phyloP scores from a whole-genome alignment of 1,140 invertebrate genomes.

The Neodiprion fabricii region DNA sequence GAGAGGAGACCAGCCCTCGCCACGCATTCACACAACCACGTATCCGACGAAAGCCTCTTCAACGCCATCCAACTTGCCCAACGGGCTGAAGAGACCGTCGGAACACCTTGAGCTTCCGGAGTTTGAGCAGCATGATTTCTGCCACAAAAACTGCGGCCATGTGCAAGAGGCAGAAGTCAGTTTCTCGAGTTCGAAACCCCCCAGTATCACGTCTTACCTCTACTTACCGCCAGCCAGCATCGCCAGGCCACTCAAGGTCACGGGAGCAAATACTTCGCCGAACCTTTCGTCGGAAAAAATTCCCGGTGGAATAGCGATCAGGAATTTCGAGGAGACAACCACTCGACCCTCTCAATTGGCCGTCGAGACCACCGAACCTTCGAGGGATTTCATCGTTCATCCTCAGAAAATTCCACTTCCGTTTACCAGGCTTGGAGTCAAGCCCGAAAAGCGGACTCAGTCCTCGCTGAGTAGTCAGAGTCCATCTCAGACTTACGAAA shows the following conservation, averaged over 20 bases:
- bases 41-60: background rate
- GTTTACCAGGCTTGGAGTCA: background rate
- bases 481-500: background rate
- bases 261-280: background rate
- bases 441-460: background rate
- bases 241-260: background rate
- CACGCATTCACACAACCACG: slow-evolving; percentile 21
- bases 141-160: slow-evolving; percentile 5
- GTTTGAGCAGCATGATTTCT: background rate
- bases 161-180: background rate
- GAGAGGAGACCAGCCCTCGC: slow-evolving; percentile 10
- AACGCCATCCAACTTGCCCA: background rate
- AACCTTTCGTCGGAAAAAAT: background rate
- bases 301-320: background rate
- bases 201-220: background rate
- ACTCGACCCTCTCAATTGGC: background rate
- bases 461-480: background rate
- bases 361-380: background rate
- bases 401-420: background rate
- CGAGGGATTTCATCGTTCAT: slow-evolving; percentile 16
- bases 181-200: background rate
- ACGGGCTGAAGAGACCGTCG: background rate
- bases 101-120: background rate
- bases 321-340: background rate
- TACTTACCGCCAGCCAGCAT: background rate